Evolutionary conservation across 2,797 vertebrate genomes (phyloP), one percentile per base, ranked within the genome.

Genomic region (Pogonophryne albipinna): DNA sequence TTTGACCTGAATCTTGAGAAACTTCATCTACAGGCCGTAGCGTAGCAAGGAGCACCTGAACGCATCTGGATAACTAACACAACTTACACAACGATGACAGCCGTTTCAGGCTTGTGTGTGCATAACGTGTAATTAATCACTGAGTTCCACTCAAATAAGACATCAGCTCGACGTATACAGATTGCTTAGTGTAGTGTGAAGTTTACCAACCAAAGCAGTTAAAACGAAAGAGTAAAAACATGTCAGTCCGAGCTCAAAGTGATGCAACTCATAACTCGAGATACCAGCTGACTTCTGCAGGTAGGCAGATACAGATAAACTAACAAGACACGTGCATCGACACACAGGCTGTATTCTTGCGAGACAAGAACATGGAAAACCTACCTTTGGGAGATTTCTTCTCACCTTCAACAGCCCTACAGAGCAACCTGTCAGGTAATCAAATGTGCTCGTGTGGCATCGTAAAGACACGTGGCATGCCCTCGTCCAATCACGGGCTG

Each of bases 401-500:
- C 14, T 27, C 17, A 1, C 11, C 14, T 0, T 27, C 15, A 1
- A 13, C 14, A 0, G 20, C 14, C 2, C n/a, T 7, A 3, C 45
- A 4, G 9, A 47, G 14, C 23, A 49, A 84, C 58, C 78, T 76
- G 68, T 3, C 86, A 81, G 75, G 46, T 77, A 42, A n/a, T 64
- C 78, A 62, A 71, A 64, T n/a, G 44, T 73, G 79, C 56, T 78
- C 66, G 4, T 52, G 71, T 49, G 44, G 57, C 27, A 76, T 23
- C 50, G 76, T 74, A 62, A 41, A 63, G 79, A 83, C 57, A 95
- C 91, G 94, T 95, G 94, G 91, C 93, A 90, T 6, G 10, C 17
- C 2, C 27, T 78, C 74, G 4, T 74, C 94, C 94, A 95, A 95
- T 95, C 81, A 76, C 42, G 47, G 41, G 10, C 66, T 7, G 85